A percentile compares a stretch with the other conserved stretches of the same genome.
Conservation (phyloP, 1,140 invertebrate species). For the Leucophenga varia region DNA sequence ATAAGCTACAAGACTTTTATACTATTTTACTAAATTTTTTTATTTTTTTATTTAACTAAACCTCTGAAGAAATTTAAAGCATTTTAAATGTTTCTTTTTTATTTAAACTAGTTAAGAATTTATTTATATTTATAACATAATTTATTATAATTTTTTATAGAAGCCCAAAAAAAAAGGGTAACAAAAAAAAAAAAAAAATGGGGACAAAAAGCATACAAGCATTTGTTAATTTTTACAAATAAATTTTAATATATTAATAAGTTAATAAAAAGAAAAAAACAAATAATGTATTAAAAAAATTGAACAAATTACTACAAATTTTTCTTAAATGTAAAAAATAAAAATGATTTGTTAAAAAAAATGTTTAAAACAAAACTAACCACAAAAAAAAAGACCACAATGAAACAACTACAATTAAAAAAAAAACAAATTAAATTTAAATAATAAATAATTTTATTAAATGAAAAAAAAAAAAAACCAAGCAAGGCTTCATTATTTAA, state of each 20-base stretch:
- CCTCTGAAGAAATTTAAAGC: no score
- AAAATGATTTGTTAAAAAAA: not conserved
- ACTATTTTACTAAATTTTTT: no score
- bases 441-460: slow-evolving; percentile 43
- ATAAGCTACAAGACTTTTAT: no score
- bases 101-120: no score
- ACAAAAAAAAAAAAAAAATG: not conserved
- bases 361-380: not conserved
- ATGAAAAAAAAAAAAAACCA: slow-evolving; percentile 33
- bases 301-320: slow-evolving; percentile 6
- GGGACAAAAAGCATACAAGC: slow-evolving; percentile 21
- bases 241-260: not conserved
- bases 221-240: slow-evolving; percentile 8
- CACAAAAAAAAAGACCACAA: slow-evolving; percentile 5
- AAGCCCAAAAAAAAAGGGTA: not conserved
- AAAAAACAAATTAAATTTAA: slow-evolving; percentile 2
- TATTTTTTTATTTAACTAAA: no score
- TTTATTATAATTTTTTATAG: no score
- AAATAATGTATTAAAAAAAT: slow-evolving; percentile 8
- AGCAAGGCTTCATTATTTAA: slow-evolving; percentile 40
- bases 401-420: slow-evolving; percentile 1
- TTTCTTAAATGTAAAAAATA: slow-evolving; percentile 1
- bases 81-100: no score
- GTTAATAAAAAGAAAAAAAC: slow-evolving; percentile 1
- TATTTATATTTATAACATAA: no score